Base-by-base conservation (phyloP, 2,113 vertebrate genomes). In the Takifugu bimaculatus region DNA sequence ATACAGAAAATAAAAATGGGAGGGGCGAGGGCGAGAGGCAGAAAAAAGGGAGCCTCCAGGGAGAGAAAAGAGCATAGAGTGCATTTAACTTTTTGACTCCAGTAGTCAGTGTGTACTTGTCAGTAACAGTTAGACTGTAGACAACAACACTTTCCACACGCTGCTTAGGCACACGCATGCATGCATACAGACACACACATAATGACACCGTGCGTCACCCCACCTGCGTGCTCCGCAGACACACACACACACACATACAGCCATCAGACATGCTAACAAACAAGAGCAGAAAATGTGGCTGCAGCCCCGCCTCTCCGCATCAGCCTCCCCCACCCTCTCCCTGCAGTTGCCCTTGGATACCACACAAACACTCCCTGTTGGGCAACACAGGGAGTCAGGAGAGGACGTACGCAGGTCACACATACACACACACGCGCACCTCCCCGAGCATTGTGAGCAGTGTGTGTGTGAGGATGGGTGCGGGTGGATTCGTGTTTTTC, bases 351-450 rank as follows among this genome's bases (percentile, higher is more conserved):
- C 79, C 65, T 50, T 82, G 86, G 89, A 87, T 80, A 90, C 88
- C 84, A 88, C 87, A 88, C 85, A 91, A 91, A 91, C 88, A 91
- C 83, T 89, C 84, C 85, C 86, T 87, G 82, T 88, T 91, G 88
- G 89, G 90, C 87, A 91, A 88, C 83, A 85, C 81, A 63, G 78
- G 81, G 79, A 90, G 85, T 85, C 86, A 88, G 77, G 69, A 85
- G 86, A 89, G 83, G 87, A 91, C 85, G 78, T 79, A 85, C 82
- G 75, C 69, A 69, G 75, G 83, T 90, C 76, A 11, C 35, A 10
- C 35, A 39, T 3, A 81, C 86, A 83, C 74, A 84, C 74, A 81
- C 86, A 83, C 74, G 83, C 74, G 80, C 86, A 83, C 74, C 79
- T 74, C 79, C 63, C 75, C 44, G 65, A 64, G 68, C 54, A 48